Percentiles rank a stretch among this genome's conserved stretches.
phyloP scores from a whole-genome alignment of 1,140 invertebrate genomes.

The Plodia interpunctella region DNA sequence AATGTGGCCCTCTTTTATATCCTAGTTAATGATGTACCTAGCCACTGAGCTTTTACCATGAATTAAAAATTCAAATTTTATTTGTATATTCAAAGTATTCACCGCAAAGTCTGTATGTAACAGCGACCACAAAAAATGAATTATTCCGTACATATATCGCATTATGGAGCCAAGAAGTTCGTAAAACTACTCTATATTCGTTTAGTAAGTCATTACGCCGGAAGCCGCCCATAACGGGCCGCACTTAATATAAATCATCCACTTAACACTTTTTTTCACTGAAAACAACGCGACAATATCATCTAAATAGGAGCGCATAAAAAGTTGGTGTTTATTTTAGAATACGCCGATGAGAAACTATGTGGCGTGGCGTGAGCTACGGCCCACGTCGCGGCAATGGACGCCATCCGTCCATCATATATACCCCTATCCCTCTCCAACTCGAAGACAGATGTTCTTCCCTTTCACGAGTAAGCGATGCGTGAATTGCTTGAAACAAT shows the following conservation, averaged over 20 bases:
- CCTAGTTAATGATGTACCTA: too few relatives aligned
- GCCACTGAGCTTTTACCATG: background rate
- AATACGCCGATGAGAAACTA: constrained; percentile 65
- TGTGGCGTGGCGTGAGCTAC: constrained; percentile 58
- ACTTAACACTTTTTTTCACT: constrained; percentile 70
- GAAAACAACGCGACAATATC: constrained; percentile 58
- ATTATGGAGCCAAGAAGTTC: constrained; percentile 25
- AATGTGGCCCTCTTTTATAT: too few relatives aligned
- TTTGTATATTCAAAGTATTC: background rate
- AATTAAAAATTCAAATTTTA: background rate
- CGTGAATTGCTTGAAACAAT: constrained; percentile 62
- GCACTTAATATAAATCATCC: constrained; percentile 73
- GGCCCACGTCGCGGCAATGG: constrained; percentile 42
- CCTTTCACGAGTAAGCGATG: constrained; percentile 41
- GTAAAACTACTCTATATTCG: constrained; percentile 27
- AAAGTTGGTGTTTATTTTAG: constrained; percentile 65
- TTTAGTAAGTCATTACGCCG: constrained; percentile 61
- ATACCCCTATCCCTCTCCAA: constrained; percentile 36
- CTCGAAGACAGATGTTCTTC: constrained; percentile 13
- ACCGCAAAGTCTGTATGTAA: background rate
- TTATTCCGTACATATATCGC: constrained; percentile 39
- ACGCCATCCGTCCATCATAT: constrained; percentile 59
- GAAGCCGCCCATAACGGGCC: constrained; percentile 56
- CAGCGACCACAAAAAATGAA: constrained; percentile 29
- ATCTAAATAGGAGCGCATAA: constrained; percentile 67